Base-by-base conservation (phyloP, 2,797 vertebrate genomes). In the Martes flavigula region DNA sequence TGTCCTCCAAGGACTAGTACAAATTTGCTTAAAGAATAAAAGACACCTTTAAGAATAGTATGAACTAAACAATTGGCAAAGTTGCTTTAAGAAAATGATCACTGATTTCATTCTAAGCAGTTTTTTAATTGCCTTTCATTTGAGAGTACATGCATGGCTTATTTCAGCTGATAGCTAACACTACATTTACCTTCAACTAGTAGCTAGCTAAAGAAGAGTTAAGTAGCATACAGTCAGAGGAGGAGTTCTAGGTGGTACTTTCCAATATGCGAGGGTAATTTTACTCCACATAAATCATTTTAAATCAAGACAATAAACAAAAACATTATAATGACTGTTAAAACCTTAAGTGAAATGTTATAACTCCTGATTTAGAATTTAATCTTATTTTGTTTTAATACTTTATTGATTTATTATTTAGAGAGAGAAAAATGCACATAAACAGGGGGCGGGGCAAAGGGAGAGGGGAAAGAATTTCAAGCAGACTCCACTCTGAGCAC, bases 21-120 rank as follows among this genome's bases (percentile, higher is more conserved):
- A 84, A 73, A 92, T 2, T 84, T 95, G 64, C 48, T 70, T 48
- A 72, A 84, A 64, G 13, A 91, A 89, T 23, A 25, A 93, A 87
- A 87, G 9, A 43, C 66, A 51, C 14, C 51, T 60, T 56, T 25
- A 48, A 46, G 64, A 87, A 64, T 35, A 95, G 23, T 68, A 68
- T 75, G 46, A 87, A 92, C 66, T 77, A 78, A 97, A 66, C 30
- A 92, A 95, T 5, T 92, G 20, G 12, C n/a, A 97, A 93, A 95
- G 60, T 3, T 88, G 17, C 38, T 77, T 32, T 88, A 90, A 95
- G 43, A 64, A 92, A 97, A 48, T 58, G 21, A 46, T 70, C 38
- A 79, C 40, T 58, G 54, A 54, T 54, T 1, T 18, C 51, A 54
- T 54, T 54, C 51, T 54, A 54, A 54, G 51, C 51, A 54, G 27